Conservation (phyloP, 2,888 invertebrate genomes). For the Cremastobaeus sp. region DNA sequence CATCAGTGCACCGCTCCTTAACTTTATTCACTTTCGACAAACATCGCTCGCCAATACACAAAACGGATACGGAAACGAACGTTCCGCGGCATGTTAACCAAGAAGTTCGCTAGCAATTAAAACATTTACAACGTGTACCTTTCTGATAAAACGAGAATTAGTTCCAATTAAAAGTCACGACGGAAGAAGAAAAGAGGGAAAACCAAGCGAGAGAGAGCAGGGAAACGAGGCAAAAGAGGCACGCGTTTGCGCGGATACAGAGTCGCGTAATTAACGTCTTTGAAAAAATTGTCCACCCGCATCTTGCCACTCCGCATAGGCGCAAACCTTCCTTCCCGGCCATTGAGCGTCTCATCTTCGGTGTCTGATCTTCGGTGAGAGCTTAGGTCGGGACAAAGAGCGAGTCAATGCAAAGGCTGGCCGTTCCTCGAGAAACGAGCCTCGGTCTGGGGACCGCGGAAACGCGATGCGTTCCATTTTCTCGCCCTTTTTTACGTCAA, state of each 20-base stretch:
- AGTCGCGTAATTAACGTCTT: conserved; percentile 46
- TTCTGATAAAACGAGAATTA: conserved; percentile 43
- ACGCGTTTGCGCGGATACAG: not conserved
- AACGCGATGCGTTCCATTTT: conserved; percentile 67
- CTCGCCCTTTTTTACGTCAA: conserved; percentile 49
- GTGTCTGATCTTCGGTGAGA: conserved; percentile 19
- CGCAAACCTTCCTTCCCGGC: conserved; percentile 10
- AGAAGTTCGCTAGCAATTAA: conserved; percentile 51
- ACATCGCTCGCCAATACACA: conserved; percentile 46
- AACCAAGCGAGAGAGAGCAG: not conserved
- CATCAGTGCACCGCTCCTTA: conserved; percentile 55
- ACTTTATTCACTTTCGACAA: conserved; percentile 54
- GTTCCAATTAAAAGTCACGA: conserved; percentile 42
- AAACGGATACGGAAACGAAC: conserved; percentile 41
- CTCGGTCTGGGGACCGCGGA: too few species aligned
- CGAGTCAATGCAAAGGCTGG: conserved; percentile 69
- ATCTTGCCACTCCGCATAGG: conserved; percentile 21
- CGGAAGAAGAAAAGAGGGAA: not conserved
- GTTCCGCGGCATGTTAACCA: conserved; percentile 34
- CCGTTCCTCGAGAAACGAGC: conserved; percentile 65
- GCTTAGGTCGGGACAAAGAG: conserved; percentile 34
- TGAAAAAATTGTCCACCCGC: conserved; percentile 24
- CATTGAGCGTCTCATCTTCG: conserved; percentile 13
- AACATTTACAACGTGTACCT: conserved; percentile 31
- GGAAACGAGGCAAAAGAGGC: not conserved